Evolutionary conservation across 92 coral and sea anemone species (phyloP), one percentile per base, ranked within the genome.

Genomic region (Anthopleura xanthogrammica): DNA sequence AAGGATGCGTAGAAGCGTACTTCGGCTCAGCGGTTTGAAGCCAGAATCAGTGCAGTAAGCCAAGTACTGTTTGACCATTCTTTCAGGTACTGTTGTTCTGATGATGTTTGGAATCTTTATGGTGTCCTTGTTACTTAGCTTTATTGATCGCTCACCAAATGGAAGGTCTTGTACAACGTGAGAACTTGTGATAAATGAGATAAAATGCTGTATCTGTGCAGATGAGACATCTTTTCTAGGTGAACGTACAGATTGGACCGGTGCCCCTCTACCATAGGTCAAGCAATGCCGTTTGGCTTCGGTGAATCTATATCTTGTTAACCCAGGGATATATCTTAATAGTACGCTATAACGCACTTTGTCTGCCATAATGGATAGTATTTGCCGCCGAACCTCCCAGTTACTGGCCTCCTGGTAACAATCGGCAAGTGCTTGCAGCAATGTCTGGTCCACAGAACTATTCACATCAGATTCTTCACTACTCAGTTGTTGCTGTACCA

Each of bases 311-410:
- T 93, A 88, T 81, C 82, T 90, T 70, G 93, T 90, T 73, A 93
- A 83, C 71, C 86, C 88, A 73, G 97, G 97, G 76, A 93, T 90
- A 66, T 64, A 92, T 72, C 57, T 80, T 71, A 71, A 79, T 22
- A 92, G 80, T 60, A 20, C 80, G 12, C 80, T 90, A 80, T 68
- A 83, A 20, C 81, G 87, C 89, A 92, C 86, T 76, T 92, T 92
- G 66, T 89, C 93, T 56, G 87, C 92, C 92, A 91, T 91, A 72
- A 91, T 91, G 36, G 95, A 89, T 52, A 89, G 89, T 42, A 91
- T 88, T 79, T 89, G 90, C 79, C 89, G 92, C 22, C 89, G 95
- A 58, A 85, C 81, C 88, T 87, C 95, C 95, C 95, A 90, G 83
- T 70, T 14, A 68, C 79, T 83, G 80, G 93, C 88, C 78, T 79